Evolutionary conservation across 1,140 invertebrate genomes (phyloP).

Genomic region (Penaeus vannamei): DNA sequence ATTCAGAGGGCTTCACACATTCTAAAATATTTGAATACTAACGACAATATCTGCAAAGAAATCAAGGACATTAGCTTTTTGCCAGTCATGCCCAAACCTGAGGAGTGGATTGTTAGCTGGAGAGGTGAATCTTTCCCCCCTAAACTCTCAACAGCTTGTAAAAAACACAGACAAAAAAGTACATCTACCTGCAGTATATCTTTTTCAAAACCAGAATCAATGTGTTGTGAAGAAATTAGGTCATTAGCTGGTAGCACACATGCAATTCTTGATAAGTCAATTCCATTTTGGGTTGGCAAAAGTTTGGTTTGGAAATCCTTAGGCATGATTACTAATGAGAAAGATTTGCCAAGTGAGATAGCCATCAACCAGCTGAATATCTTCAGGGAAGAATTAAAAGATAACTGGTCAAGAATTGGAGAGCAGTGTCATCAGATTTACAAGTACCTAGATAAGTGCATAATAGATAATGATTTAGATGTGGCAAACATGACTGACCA

Average conservation of each 20-base stretch:
- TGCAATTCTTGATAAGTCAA: not conserved
- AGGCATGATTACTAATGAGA: not conserved
- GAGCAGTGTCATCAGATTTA: conserved; percentile 37
- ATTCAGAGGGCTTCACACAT: conserved; percentile 9
- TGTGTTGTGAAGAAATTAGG: conserved; percentile 13
- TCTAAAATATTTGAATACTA: conserved; percentile 6
- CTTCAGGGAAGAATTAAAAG: not conserved
- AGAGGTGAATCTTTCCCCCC: not conserved
- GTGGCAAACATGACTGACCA: not conserved
- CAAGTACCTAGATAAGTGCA: conserved; percentile 18
- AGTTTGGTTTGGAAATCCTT: not conserved
- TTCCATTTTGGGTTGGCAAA: no score
- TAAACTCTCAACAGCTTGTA: not conserved
- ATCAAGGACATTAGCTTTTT: conserved; percentile 32
- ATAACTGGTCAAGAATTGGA: not conserved
- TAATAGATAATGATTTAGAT: not conserved
- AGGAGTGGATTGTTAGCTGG: conserved; percentile 35
- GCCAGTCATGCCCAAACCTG: conserved; percentile 49
- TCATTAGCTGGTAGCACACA: conserved; percentile 18
- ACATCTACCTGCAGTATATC: not conserved
- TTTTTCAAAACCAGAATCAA: not conserved
- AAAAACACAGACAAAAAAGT: not conserved
- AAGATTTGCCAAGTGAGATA: conserved; percentile 1
- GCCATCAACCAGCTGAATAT: conserved; percentile 19
- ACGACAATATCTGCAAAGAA: not conserved